Base-by-base conservation (phyloP, 2,888 invertebrate genomes). In the Geophilus truncorum region DNA sequence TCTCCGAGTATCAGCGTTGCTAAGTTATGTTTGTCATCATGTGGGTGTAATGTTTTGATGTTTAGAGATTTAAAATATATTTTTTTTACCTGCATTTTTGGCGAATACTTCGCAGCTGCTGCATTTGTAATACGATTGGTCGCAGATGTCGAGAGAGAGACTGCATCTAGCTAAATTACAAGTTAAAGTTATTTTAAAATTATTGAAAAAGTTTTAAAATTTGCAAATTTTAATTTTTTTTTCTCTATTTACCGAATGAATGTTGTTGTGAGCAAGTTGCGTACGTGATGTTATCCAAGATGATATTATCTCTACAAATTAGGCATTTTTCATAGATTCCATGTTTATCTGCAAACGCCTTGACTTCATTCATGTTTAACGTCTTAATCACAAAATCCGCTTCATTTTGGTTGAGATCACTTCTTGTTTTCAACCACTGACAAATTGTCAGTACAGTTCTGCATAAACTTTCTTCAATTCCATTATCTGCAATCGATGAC, bases 101-200 rank as follows among this genome's bases (percentile, higher is more conserved):
- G 77, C 77, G 10, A 77, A 23, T 77, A 36, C 77, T 10, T 12
- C 32, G 15, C 77, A 77, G 36, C 18, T 21, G 25, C 6, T 12
- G 18, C 77, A 77, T 23, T 4, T 32, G 15, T 77, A 2, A 36
- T n/a, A 36, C 10, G 9, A 1, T 15, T 77, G 18, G 21, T 36
- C 21, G 32, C 28, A 32, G 30, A 77, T 21, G 10, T 12, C 12
- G 15, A 77, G n/a, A 4, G 15, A 34, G 12, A 77, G 34, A 23
- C 77, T 21, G 18, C 77, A 77, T 77, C 77, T 32, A 32, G 18
- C 77, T 77, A 21, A 77, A 77, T n/a, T 32, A 70, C 23, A 70
- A 25, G n/a, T n/a, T n/a, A n/a, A n/a, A n/a, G n/a, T n/a, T n/a
- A 12, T 9, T 45, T 12, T 45, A n/a, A 45, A 45, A 45, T 45